Evolutionary conservation across 2,113 vertebrate genomes (phyloP), one percentile per base, ranked within the genome.

Genomic region (Steatornis caripensis): DNA sequence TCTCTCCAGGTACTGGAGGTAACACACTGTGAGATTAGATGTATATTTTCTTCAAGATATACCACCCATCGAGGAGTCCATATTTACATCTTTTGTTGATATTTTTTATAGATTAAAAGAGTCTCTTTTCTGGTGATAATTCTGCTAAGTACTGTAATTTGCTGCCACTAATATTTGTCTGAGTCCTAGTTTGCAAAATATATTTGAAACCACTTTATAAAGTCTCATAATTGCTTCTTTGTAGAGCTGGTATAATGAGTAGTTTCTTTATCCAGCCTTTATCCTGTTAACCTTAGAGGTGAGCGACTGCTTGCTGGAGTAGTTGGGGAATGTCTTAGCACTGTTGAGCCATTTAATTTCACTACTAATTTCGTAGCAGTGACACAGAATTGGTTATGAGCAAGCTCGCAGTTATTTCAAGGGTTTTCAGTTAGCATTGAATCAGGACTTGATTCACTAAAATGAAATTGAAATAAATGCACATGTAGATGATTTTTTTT

Each of bases 21-120:
- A 95, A 91, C 98, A 98, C 97, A 98, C 98, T 98, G 98, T 96
- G 98, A 98, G 98, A 98, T 98, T 98, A 98, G 98, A 98, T 98
- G 98, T 98, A 98, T 98, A 98, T 98, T 98, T 98, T 98, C 98
- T 98, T 98, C 98, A 98, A 98, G 98, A 98, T 97, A 97, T 97
- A 95, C 98, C 98, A 98, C 98, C 98, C 96, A 98, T 98, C 0
- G 98, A 98, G 98, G 98, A 98, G 98, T 98, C 98, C 98, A 98
- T 98, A 98, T 98, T 98, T 98, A 98, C 98, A 98, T 98, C 98
- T 98, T 98, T 98, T 98, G 98, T 98, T 98, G 98, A 98, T 98
- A 98, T 98, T 98, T 98, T 98, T 98, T 97, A 98, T 98, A 98
- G 98, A 98, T 98, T 98, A 98, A 98, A 98, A 98, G 98, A 98